Percentiles rank a stretch among this genome's conserved stretches.
phyloP scores from a whole-genome alignment of 92 coral and sea anemone genomes.

The Muricea muricata region DNA sequence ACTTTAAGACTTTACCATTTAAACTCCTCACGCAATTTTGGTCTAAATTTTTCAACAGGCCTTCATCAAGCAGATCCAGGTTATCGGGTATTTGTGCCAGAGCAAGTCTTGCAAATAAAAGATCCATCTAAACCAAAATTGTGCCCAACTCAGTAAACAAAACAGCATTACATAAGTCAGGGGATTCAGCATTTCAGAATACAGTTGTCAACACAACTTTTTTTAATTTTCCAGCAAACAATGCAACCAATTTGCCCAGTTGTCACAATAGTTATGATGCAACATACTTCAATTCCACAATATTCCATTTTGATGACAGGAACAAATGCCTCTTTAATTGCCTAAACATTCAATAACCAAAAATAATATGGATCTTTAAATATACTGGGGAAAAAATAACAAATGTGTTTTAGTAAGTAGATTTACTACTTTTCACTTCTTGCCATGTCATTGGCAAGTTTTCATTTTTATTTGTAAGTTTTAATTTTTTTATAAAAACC shows the following conservation, averaged over 20 bases:
- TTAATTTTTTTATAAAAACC: neutral
- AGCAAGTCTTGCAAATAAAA: slow-evolving; percentile 92
- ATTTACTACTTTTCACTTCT: too few relatives aligned
- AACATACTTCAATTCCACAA: slow-evolving; percentile 90
- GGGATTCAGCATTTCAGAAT: too few relatives aligned
- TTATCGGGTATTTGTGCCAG: slow-evolving; percentile 92
- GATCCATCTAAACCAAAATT: slow-evolving; percentile 70
- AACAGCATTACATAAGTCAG: neutral
- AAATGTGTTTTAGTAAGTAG: too few relatives aligned
- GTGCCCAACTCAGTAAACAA: neutral
- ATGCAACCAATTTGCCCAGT: too few relatives aligned
- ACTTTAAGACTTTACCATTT: slow-evolving; percentile 65
- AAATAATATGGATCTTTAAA: neutral
- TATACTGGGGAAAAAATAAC: too few relatives aligned
- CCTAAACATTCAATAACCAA: slow-evolving; percentile 55
- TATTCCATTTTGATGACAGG: slow-evolving; percentile 93
- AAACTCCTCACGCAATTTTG: slow-evolving; percentile 94
- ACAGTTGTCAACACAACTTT: too few relatives aligned
- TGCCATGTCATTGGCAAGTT: too few relatives aligned
- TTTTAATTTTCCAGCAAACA: too few relatives aligned
- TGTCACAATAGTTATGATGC: neutral
- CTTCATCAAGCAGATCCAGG: slow-evolving; percentile 85
- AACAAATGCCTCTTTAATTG: slow-evolving; percentile 95
- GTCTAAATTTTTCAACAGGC: slow-evolving; percentile 82
- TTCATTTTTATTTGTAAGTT: too few relatives aligned